Percentiles rank a stretch among this genome's conserved stretches.
phyloP scores from a whole-genome alignment of 2,113 vertebrate genomes.

The Paradoxurus hermaphroditus region DNA sequence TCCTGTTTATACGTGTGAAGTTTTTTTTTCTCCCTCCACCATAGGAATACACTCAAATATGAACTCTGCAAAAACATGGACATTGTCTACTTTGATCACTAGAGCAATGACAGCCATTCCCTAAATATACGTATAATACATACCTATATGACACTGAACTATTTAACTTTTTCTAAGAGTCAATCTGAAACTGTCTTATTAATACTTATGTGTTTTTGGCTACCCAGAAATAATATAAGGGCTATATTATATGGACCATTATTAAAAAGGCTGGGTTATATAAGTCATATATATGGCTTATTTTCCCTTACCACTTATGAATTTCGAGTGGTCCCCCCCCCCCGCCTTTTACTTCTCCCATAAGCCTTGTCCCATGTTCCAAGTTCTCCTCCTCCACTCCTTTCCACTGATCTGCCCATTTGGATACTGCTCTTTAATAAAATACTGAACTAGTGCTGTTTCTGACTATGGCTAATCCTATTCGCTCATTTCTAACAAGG shows the following conservation, averaged over 20 bases:
- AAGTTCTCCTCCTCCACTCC: neutral
- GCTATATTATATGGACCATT: neutral
- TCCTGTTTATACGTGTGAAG: neutral
- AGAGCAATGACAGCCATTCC: neutral
- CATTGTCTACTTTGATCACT: neutral
- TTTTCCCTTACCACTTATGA: neutral
- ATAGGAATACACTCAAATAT: neutral
- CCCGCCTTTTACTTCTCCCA: neutral
- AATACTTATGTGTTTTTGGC: neutral
- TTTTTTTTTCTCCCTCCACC: neutral
- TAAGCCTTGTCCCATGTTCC: neutral
- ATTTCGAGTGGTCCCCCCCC: neutral
- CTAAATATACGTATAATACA: neutral
- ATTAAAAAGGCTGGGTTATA: neutral
- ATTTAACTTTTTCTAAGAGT: neutral
- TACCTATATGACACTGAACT: neutral
- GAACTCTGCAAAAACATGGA: neutral
- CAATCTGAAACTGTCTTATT: neutral
- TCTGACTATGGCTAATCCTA: neutral
- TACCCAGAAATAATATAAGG: neutral
- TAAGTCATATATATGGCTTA: neutral
- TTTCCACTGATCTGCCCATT: neutral
- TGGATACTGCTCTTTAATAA: neutral
- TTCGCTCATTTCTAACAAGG: neutral
- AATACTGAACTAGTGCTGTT: neutral